These are phyloP conservation scores for Deroplatys truncata DNA, from an alignment of 2,888 invertebrate genomes.

Conservation along the genomic window DNA sequence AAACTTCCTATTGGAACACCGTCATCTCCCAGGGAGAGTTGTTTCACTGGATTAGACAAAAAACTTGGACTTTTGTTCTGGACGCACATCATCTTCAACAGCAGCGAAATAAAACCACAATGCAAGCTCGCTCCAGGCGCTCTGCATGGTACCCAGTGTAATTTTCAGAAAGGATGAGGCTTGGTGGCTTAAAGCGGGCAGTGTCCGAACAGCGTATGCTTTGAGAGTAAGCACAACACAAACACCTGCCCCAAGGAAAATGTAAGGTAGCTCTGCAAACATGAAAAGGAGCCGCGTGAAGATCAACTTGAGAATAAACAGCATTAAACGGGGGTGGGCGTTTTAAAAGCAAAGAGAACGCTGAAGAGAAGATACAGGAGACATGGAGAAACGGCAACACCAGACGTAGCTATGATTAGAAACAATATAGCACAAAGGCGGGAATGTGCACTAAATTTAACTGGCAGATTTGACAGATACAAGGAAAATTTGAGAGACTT, in stretches of 20 bases:
- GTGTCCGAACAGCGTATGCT: background rate
- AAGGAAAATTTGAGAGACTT: no score
- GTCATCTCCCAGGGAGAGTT: background rate
- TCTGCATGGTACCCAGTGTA: background rate
- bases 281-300: no score
- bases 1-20: constrained; percentile 19
- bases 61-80: background rate
- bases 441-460: no score
- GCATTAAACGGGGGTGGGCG: no score
- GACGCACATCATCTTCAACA: background rate
- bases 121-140: background rate
- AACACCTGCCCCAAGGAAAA: background rate
- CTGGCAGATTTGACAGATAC: no score
- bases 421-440: no score
- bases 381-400: no score
- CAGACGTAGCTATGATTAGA: no score
- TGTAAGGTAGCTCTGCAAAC: background rate
- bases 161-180: background rate
- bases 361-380: no score
- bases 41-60: background rate
- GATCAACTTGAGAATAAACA: no score
- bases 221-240: background rate
- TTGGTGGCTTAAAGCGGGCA: background rate
- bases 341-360: no score
- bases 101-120: background rate